Evolutionary conservation across 2,113 vertebrate species (phyloP).

Genomic region (Herpailurus yagouaroundi): DNA sequence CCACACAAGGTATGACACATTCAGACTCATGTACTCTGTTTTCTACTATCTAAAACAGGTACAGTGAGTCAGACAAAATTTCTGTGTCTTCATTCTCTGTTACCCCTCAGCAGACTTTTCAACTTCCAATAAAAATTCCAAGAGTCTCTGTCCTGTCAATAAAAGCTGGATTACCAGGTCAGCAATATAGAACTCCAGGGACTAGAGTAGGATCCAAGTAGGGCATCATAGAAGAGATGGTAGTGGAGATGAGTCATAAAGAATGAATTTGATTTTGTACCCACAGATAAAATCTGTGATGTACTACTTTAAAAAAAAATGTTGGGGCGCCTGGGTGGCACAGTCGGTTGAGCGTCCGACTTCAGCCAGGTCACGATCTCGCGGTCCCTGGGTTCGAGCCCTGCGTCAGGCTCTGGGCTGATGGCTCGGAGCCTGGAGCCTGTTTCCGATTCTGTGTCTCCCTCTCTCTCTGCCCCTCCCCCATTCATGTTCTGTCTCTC

Average conservation of each 20-base stretch:
- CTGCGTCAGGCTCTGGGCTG: no score
- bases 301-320: constrained; percentile 5
- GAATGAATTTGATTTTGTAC: background rate
- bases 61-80: background rate
- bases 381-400: no score
- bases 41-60: background rate
- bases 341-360: no score
- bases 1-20: background rate
- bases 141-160: background rate
- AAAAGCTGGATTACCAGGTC: background rate
- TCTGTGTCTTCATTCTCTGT: background rate
- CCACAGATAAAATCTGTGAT: background rate
- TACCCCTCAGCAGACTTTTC: background rate
- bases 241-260: background rate
- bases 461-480: no score
- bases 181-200: background rate
- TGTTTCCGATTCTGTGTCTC: no score
- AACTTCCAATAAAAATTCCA: background rate
- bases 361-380: no score
- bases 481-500: no score
- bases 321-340: no score
- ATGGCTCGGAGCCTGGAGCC: no score
- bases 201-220: background rate
- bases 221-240: background rate
- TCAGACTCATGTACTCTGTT: background rate